Percentiles rank a stretch among this genome's conserved stretches.
Evolutionary conservation across 2,888 invertebrate species (phyloP).

Genomic region (Anoncus sp.): DNA sequence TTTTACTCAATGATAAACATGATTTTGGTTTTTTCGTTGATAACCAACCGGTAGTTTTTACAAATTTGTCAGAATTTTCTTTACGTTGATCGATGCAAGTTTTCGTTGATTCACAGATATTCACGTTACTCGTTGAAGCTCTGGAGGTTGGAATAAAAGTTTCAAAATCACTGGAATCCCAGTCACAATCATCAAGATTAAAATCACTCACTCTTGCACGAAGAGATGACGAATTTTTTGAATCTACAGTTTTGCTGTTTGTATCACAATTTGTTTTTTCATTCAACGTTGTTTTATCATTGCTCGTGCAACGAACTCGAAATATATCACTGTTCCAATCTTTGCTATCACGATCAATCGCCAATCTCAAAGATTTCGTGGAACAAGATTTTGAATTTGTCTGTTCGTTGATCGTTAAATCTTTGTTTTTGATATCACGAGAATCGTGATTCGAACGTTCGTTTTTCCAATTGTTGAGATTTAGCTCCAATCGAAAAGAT

Average conservation of each 20-base stretch:
- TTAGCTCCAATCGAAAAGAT: background rate
- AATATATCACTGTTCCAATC: slow-evolving; percentile 1
- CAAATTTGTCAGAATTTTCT: slow-evolving; percentile 15
- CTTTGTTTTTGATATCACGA: background rate
- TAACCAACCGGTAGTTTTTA: slow-evolving; percentile 33
- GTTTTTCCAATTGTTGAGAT: slow-evolving; percentile 1
- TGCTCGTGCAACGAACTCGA: background rate
- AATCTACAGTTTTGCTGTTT: background rate
- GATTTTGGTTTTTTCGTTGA: slow-evolving; percentile 38
- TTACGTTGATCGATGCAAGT: background rate
- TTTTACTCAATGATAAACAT: slow-evolving; percentile 39
- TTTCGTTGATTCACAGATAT: too few species aligned
- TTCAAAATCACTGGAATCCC: slow-evolving; percentile 71
- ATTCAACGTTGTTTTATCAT: background rate
- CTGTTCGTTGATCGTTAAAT: background rate
- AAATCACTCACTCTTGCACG: slow-evolving; percentile 17
- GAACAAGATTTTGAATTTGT: background rate
- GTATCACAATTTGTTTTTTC: background rate
- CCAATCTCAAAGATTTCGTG: background rate
- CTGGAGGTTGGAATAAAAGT: slow-evolving; percentile 6
- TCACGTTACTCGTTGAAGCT: slow-evolving; percentile 1
- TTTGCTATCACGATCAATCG: background rate
- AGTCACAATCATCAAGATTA: slow-evolving; percentile 67
- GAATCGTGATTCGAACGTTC: background rate
- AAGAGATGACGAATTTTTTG: background rate